Base-by-base conservation (phyloP, 1,140 invertebrate genomes). In the Aphelinus atriplicis region DNA sequence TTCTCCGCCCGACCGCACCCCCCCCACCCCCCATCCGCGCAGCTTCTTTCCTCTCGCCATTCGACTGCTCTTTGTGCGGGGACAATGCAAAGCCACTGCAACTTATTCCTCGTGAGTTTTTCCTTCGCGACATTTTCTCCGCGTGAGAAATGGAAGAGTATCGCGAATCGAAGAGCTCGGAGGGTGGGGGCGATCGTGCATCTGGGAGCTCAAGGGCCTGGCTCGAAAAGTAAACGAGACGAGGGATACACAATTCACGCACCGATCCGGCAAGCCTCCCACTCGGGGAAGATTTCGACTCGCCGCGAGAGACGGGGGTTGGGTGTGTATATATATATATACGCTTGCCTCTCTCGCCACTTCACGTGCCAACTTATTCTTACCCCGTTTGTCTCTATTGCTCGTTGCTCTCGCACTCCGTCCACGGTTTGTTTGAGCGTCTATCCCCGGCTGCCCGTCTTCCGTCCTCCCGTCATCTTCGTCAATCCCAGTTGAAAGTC, bases 201-300 rank as follows among this genome's bases (percentile, higher is more conserved):
- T 55, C 26, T 61, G 56, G 77, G 72, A 74, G 68, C 72, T 74
- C 57, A 73, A 79, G 73, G 77, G 79, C 82, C 79, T 81, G 81
- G 82, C 63, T 81, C 77, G 75, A 62, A 77, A 77, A 75, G 80
- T 80, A 83, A 83, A 82, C 83, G 83, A 81, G 75, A 81, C 79
- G 78, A 26, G 26, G 73, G 80, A 81, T 83, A 81, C 83, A 83
- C 81, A 83, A 84, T 84, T 80, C 77, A 79, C 78, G 78, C 74
- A 26, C 26, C 26, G 26, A 26, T 26, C 26, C 26, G 26, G 26
- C 26, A 26, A 26, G 26, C 26, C 26, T 26, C 71, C 71, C 70
- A 65, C 73, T 51, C 42, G 53, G 57, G 7, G 57, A 26, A 61
- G 71, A 66, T 57, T 64, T 62, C 50, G 72, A 68, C 72, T 68